These are phyloP conservation scores for Plectropomus leopardus DNA, from an alignment of 2,113 vertebrate genomes.

Conservation along the genomic window DNA sequence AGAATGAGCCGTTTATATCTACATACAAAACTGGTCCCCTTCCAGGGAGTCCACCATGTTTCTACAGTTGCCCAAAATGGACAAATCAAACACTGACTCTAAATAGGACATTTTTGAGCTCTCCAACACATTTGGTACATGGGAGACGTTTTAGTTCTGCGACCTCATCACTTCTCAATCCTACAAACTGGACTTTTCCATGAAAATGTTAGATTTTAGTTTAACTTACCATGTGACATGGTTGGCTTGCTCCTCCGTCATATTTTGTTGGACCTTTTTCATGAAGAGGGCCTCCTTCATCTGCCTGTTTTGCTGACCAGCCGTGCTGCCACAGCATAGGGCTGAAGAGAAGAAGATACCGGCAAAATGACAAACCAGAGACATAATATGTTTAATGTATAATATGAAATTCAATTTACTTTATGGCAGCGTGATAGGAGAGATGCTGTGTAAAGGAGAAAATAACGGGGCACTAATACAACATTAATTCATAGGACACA, in stretches of 20 bases:
- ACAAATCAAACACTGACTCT: too few relatives aligned
- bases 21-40: too few relatives aligned
- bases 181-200: too few relatives aligned
- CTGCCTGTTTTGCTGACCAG: conserved; percentile 80
- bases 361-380: neutral
- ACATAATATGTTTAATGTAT: neutral
- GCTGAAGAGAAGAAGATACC: conserved; percentile 51
- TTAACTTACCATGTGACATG: conserved; percentile 86
- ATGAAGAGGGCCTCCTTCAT: conserved; percentile 90
- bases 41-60: too few relatives aligned
- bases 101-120: too few relatives aligned
- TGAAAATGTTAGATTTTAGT: neutral
- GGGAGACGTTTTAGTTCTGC: too few relatives aligned
- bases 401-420: neutral
- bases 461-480: neutral
- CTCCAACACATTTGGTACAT: too few relatives aligned
- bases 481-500: neutral
- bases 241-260: conserved; percentile 85
- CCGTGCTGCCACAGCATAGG: conserved; percentile 64
- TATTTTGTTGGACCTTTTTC: conserved; percentile 84
- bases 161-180: too few relatives aligned
- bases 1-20: too few relatives aligned
- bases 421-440: neutral
- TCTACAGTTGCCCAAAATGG: too few relatives aligned
- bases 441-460: neutral